Evolutionary conservation across 2,113 vertebrate genomes (phyloP).

Genomic region (Mastomys coucha): DNA sequence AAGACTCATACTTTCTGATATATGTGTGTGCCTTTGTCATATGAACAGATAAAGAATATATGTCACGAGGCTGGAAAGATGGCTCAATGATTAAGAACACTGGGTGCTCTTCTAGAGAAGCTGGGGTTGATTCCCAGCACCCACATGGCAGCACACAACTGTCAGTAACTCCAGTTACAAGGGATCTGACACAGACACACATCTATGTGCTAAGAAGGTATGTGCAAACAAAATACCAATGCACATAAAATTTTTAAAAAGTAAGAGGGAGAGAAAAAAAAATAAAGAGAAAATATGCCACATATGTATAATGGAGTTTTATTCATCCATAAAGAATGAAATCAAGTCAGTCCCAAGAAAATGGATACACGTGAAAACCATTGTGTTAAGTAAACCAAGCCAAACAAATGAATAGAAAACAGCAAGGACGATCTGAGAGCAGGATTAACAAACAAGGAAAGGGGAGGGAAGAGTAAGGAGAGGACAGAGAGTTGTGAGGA

Average conservation of each 20-base stretch:
- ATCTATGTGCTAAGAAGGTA: background rate
- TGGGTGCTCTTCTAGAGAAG: background rate
- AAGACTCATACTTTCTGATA: background rate
- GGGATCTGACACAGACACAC: background rate
- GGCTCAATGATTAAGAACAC: background rate
- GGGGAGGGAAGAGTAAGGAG: background rate
- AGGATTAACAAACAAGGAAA: too few relatives aligned
- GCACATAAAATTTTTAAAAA: background rate
- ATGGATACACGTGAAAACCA: background rate
- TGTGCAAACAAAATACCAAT: background rate
- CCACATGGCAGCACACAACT: background rate
- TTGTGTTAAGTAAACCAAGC: background rate
- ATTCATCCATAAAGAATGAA: background rate
- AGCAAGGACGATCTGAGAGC: background rate
- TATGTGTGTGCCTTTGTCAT: background rate
- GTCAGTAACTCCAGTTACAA: background rate
- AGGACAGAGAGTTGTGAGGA: too few relatives aligned
- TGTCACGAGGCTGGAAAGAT: background rate
- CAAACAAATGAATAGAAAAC: background rate
- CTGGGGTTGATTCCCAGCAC: background rate
- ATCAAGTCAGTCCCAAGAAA: background rate
- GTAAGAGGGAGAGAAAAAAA: background rate
- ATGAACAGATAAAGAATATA: background rate
- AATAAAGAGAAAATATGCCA: background rate
- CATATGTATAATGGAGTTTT: background rate